Base-by-base conservation (phyloP, 2,888 invertebrate genomes). In the Macrophya annulata region DNA sequence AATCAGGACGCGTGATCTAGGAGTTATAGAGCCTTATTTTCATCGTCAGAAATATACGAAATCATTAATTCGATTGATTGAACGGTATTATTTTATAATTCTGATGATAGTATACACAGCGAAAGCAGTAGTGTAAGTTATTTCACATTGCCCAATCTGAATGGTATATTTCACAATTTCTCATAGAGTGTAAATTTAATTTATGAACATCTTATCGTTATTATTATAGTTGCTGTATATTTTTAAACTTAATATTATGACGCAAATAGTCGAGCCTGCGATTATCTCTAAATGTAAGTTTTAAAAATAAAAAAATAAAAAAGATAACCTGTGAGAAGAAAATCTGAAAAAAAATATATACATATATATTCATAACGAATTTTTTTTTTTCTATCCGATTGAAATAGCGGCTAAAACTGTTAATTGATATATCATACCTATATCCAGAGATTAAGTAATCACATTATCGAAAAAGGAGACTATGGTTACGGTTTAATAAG, bases 1-100 rank as follows among this genome's bases (percentile, higher is more conserved):
- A 2, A 21, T 12, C 12, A 1, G 8, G 55, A 62, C 62, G 12
- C 62, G 62, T 62, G 62, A 21, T 55, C 62, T 12, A 62, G 62
- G 62, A 62, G 62, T 62, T 62, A 62, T 10, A 62, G 25, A 25
- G 62, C 62, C 62, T 62, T 3, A 62, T 62, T 62, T 62, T 21
- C 25, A 25, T 10, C 25, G 25, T 25, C 25, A 62, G 62, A 62
- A 62, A 62, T 25, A 62, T 25, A 62, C 10, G 5, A 62, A 62
- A 62, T 62, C 21, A 25, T 10, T 9, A 10, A 10, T 4, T 62
- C 12, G 25, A 25, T 62, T 62, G n/a, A 62, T 62, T 62, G 25
- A 62, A 62, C 25, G 62, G 62, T 8, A 62, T 1, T 21, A 51
- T 2, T 21, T 9, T 1, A 31, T 31, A 31, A 3, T n/a, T n/a